Evolutionary conservation across 1,140 invertebrate species (phyloP), one percentile per base, ranked within the genome.

Genomic region (Amyelois transitella): DNA sequence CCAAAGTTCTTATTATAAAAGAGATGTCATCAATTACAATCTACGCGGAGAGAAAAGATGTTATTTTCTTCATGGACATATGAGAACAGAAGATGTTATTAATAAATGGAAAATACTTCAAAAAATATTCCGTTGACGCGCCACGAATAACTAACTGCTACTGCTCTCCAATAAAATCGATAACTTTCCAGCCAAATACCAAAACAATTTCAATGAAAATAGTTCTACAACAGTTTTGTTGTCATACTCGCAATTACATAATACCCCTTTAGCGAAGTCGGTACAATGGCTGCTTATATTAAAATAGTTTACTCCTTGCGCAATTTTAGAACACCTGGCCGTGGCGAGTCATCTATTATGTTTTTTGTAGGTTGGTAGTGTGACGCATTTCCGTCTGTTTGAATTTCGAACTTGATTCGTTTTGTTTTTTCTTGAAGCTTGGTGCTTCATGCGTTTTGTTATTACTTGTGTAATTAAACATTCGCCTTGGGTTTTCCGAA

Each of bases 121-220:
- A n/a, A n/a, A n/a, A n/a, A n/a, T n/a, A n/a, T n/a, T n/a, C n/a
- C n/a, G n/a, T n/a, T n/a, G n/a, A n/a, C n/a, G n/a, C n/a, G n/a
- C n/a, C n/a, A n/a, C n/a, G n/a, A n/a, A n/a, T n/a, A n/a, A n/a
- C n/a, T n/a, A n/a, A n/a, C n/a, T n/a, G n/a, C n/a, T n/a, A 14
- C 32, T 38, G 17, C 32, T 14, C 32, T 38, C 32, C 62, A 66
- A 78, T 75, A 69, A 70, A 67, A 67, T 58, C 61, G 67, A 67
- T 72, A 69, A 58, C 62, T 63, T 55, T 44, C 38, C 45, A 20
- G 48, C 53, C 61, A 61, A 64, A 72, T 66, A 62, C 54, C 58
- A 51, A 65, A 77, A 74, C 74, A 67, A 74, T 76, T 79, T 72
- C 62, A 73, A 77, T 79, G 67, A 72, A 60, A 66, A 72, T 73